Conservation (phyloP, 2,797 vertebrate genomes). For the Hoplostethus mediterraneus region DNA sequence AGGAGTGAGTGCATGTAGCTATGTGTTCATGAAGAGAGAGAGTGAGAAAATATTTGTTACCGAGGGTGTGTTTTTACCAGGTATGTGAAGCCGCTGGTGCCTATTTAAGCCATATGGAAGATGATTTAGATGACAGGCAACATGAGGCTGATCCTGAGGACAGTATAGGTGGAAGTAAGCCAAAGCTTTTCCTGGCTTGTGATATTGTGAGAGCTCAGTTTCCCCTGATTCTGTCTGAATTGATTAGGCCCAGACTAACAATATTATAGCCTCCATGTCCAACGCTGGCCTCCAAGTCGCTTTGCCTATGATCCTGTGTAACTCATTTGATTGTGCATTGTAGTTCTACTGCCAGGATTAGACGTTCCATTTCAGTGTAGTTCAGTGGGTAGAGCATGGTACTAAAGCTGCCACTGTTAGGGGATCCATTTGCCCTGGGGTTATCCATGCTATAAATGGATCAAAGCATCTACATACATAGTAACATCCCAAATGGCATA, state of each 20-base stretch:
- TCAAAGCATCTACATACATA: background rate
- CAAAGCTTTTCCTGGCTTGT: background rate
- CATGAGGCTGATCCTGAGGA: conserved; percentile 18
- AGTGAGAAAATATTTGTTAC: background rate
- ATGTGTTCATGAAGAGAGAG: conserved; percentile 12
- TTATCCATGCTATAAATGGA: background rate
- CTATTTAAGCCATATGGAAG: conserved; percentile 37
- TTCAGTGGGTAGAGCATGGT: conserved; percentile 23
- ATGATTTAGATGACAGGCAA: conserved; percentile 20
- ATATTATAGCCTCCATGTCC: conserved; percentile 23
- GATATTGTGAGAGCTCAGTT: conserved; percentile 8
- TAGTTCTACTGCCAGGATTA: conserved; percentile 1
- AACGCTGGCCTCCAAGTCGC: conserved; percentile 2
- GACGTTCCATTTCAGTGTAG: conserved; percentile 24
- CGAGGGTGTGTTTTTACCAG: background rate
- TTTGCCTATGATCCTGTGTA: background rate
- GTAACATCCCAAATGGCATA: background rate
- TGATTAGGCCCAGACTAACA: conserved; percentile 28
- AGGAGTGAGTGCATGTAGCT: background rate
- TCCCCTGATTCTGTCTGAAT: conserved; percentile 30
- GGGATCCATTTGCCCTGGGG: conserved; percentile 1
- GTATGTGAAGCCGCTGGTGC: conserved; percentile 17
- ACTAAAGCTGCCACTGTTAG: background rate
- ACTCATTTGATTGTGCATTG: too few species aligned
- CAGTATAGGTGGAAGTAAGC: background rate